These are phyloP conservation scores for Diadophis punctatus DNA, from an alignment of 2,113 vertebrate species.

Conservation along the genomic window DNA sequence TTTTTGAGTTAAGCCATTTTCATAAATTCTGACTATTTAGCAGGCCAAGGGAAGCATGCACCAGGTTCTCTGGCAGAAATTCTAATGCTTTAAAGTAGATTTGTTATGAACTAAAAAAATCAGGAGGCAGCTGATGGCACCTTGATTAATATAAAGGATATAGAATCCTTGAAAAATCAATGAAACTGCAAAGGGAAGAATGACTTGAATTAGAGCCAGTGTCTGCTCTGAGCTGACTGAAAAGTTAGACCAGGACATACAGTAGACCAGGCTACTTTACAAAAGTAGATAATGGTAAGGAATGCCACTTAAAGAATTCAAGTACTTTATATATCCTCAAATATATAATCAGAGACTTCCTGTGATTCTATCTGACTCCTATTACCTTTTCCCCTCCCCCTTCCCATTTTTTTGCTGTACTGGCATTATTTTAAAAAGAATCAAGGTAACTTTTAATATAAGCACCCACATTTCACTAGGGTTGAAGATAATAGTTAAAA, in stretches of 20 bases:
- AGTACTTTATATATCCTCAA: neutral
- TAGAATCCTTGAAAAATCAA: neutral
- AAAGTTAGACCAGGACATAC: neutral
- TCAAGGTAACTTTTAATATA: constrained; percentile 14
- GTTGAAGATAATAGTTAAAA: neutral
- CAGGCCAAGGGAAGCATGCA: neutral
- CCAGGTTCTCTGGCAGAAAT: neutral
- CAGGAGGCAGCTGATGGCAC: neutral
- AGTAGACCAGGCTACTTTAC: neutral
- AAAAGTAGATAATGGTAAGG: neutral
- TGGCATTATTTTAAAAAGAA: neutral
- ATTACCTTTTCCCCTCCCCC: neutral
- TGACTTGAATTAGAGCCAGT: neutral
- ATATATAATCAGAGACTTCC: neutral
- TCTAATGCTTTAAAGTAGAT: neutral
- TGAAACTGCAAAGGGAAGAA: neutral
- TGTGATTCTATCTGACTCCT: neutral
- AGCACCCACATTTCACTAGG: neutral
- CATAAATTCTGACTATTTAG: neutral
- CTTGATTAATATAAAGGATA: neutral
- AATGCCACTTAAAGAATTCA: neutral
- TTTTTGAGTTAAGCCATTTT: neutral
- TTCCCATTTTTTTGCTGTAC: too few relatives aligned
- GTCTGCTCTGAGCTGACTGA: neutral
- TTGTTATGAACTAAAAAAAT: neutral